Percentiles rank a stretch among this genome's conserved stretches.
Evolutionary conservation across 2,888 invertebrate species (phyloP).

Genomic region (Aphidoletes aphidimyza): DNA sequence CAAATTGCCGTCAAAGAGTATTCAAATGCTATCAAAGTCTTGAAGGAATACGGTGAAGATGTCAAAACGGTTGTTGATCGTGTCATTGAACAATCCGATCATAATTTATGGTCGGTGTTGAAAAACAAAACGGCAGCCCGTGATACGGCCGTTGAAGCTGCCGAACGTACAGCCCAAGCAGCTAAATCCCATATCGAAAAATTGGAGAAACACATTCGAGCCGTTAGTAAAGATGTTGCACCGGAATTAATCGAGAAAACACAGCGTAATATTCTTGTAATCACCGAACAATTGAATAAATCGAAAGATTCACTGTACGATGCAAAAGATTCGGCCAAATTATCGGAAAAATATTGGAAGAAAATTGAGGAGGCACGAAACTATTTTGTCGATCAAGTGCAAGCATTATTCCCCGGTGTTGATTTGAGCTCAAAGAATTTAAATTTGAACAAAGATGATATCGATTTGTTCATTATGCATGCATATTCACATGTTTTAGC

Average conservation of each 20-base stretch:
- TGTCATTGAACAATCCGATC: constrained; percentile 72
- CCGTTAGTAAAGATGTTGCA: constrained; percentile 61
- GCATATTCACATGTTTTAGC: constrained; percentile 81
- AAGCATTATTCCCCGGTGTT: constrained; percentile 78
- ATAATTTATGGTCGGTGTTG: constrained; percentile 70
- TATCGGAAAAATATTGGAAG: constrained; percentile 82
- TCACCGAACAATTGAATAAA: constrained; percentile 70
- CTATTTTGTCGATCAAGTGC: constrained; percentile 73
- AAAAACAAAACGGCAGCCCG: constrained; percentile 72
- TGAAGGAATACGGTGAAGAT: constrained; percentile 68
- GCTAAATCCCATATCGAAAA: constrained; percentile 66
- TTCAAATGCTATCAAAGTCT: constrained; percentile 71
- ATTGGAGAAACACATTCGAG: constrained; percentile 64
- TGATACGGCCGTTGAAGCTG: constrained; percentile 69
- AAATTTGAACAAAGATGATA: constrained; percentile 71
- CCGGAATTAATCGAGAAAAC: constrained; percentile 68
- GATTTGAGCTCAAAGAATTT: constrained; percentile 75
- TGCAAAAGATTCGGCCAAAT: constrained; percentile 70
- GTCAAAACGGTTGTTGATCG: constrained; percentile 71
- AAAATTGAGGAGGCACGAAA: constrained; percentile 69
- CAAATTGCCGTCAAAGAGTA: constrained; percentile 76
- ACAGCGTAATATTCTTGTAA: constrained; percentile 69
- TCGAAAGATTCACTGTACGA: constrained; percentile 72
- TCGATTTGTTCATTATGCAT: constrained; percentile 82
- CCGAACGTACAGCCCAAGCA: constrained; percentile 71